Conservation (phyloP, 2,888 invertebrate species). For the Crocallis elinguaria region DNA sequence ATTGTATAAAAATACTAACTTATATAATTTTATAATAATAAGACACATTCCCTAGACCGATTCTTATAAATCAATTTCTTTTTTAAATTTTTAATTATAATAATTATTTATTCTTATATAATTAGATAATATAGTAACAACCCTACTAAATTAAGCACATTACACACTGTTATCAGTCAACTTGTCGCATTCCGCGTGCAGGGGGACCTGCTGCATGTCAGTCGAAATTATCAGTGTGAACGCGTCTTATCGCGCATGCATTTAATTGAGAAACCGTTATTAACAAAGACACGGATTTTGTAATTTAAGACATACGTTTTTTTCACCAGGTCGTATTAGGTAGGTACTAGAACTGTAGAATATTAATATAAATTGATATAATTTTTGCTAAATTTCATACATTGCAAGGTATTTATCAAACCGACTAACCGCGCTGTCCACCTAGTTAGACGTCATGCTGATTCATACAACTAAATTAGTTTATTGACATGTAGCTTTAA, state of each 20-base stretch:
- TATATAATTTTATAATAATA: too few species aligned
- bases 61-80: too few species aligned
- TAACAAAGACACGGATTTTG: conserved; percentile 8
- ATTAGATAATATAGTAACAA: not conserved
- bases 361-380: too few species aligned
- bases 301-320: not conserved
- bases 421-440: too few species aligned
- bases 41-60: too few species aligned
- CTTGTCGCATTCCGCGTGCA: conserved; percentile 7
- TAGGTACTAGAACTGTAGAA: too few species aligned
- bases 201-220: not conserved
- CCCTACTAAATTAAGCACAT: conserved; percentile 11
- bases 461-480: too few species aligned
- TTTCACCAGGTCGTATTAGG: not conserved
- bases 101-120: not conserved
- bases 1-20: too few species aligned
- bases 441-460: too few species aligned
- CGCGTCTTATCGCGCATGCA: conserved; percentile 17
- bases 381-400: too few species aligned
- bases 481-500: too few species aligned
- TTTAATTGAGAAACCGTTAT: conserved; percentile 9
- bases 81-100: not conserved
- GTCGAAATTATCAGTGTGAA: conserved; percentile 15
- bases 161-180: conserved; percentile 15
- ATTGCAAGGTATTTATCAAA: too few species aligned